Conservation (phyloP, 2,888 invertebrate genomes). For the Mactromeris polynyma region DNA sequence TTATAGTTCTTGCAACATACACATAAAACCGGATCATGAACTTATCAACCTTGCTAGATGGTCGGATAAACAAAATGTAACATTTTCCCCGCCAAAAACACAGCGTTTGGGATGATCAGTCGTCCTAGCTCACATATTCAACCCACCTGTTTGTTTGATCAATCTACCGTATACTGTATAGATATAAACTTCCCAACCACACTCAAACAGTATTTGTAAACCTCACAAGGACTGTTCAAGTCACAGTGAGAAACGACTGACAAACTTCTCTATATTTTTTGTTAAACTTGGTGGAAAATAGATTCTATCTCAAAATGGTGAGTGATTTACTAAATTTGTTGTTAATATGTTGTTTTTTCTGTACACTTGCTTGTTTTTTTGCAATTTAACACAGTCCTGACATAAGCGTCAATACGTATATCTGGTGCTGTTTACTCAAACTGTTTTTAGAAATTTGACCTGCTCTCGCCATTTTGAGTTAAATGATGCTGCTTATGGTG, state of each 20-base stretch:
- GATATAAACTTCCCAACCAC: not conserved
- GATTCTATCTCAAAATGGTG: slow-evolving; percentile 13
- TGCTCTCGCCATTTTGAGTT: too few species aligned
- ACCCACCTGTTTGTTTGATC: not conserved
- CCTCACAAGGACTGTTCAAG: slow-evolving; percentile 42
- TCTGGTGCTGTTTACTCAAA: too few species aligned
- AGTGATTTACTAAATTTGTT: not conserved
- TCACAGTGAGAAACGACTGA: slow-evolving; percentile 15
- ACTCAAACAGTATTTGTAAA: not conserved
- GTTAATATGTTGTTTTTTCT: not conserved
- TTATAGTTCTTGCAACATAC: too few species aligned
- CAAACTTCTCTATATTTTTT: not conserved
- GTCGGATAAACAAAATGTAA: not conserved
- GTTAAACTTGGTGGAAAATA: not conserved
- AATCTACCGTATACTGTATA: not conserved
- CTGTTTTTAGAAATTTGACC: too few species aligned
- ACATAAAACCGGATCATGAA: too few species aligned
- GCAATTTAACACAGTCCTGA: not conserved
- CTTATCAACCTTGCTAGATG: too few species aligned
- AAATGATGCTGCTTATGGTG: too few species aligned
- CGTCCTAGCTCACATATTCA: too few species aligned
- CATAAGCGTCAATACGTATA: not conserved
- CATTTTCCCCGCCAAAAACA: not conserved
- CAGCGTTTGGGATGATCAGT: not conserved
- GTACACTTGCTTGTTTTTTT: not conserved